These are phyloP conservation scores for Callyntrura sp. DNA, from an alignment of 2,888 invertebrate genomes.

Conservation along the genomic window DNA sequence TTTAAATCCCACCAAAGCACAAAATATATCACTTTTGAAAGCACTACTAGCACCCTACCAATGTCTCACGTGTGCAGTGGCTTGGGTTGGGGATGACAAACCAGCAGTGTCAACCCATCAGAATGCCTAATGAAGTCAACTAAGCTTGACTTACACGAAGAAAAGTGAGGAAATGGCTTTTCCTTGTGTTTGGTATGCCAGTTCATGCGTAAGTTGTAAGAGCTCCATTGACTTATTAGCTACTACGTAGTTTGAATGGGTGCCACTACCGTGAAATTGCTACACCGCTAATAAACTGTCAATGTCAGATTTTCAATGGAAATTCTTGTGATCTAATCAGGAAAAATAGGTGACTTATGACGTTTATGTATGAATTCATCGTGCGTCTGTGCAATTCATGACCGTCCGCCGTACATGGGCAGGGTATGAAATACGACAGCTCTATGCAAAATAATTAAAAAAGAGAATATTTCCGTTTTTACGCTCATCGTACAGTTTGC, in stretches of 20 bases:
- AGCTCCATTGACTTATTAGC: conserved; percentile 17
- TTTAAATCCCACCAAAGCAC: no score
- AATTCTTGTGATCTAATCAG: conserved; percentile 10
- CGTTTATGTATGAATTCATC: not conserved
- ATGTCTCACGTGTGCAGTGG: not conserved
- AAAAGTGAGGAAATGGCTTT: conserved; percentile 35
- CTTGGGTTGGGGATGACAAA: conserved; percentile 44
- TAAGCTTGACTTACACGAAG: conserved; percentile 4
- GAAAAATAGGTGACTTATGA: conserved; percentile 8
- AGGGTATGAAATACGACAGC: no score
- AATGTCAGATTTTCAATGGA: conserved; percentile 41
- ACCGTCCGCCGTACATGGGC: no score
- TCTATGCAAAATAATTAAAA: no score
- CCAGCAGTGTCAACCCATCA: conserved; percentile 60
- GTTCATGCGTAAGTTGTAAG: not conserved
- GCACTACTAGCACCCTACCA: not conserved
- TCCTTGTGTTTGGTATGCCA: conserved; percentile 14
- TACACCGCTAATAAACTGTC: conserved; percentile 28
- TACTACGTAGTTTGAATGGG: not conserved
- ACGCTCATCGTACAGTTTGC: no score
- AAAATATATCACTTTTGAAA: no score
- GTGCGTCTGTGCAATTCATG: no score
- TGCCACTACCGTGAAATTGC: not conserved
- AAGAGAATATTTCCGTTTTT: no score
- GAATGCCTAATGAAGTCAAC: conserved; percentile 67